phyloP scores from a whole-genome alignment of 2,797 vertebrate species.

The Argentina silus region DNA sequence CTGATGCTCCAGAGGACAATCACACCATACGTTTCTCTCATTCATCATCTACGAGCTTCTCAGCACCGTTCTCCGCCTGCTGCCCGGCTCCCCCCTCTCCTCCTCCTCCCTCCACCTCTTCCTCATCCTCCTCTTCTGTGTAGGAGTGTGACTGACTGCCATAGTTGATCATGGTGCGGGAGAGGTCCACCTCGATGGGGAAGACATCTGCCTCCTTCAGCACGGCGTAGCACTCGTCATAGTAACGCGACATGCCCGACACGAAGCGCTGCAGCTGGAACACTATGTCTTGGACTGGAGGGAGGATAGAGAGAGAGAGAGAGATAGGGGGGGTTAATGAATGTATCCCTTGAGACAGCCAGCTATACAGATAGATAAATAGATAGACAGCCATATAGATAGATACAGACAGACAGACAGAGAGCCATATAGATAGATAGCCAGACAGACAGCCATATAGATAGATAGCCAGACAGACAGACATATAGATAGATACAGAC shows the following conservation, averaged over 20 bases:
- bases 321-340: not conserved
- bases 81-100: constrained; percentile 26
- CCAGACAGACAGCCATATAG: not conserved
- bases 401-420: not conserved
- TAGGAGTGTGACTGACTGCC: constrained; percentile 83
- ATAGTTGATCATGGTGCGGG: constrained; percentile 92
- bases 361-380: not conserved
- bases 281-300: constrained; percentile 95
- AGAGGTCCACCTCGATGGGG: constrained; percentile 98
- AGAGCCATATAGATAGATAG: not conserved
- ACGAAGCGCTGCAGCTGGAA: constrained; percentile 99
- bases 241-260: constrained; percentile 96
- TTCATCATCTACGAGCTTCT: constrained; percentile 81
- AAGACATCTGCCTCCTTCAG: constrained; percentile 95
- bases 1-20: constrained; percentile 25
- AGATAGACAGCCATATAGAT: not conserved
- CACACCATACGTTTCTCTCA: constrained; percentile 58
- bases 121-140: constrained; percentile 78
- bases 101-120: constrained; percentile 55
- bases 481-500: not conserved
- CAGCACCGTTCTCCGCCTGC: constrained; percentile 76
- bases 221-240: constrained; percentile 91
- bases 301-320: not conserved
- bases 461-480: not conserved
- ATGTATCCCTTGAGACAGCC: not conserved